A percentile compares a stretch with the other conserved stretches of the same genome.
Conservation (phyloP, 2,888 invertebrate genomes). For the Penaeus monodon region DNA sequence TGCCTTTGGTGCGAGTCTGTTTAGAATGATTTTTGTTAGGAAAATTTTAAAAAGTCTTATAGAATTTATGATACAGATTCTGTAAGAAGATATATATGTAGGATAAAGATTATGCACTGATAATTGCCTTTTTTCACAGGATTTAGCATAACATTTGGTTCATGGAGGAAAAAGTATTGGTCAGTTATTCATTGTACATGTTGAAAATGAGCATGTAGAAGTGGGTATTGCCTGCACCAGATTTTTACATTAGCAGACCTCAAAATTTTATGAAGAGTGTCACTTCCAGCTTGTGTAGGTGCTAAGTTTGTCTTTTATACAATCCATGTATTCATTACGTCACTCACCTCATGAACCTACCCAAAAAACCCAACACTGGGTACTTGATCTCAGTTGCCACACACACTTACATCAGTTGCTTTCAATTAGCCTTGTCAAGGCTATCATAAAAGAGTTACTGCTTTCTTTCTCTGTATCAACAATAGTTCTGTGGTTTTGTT, state of each 20-base stretch:
- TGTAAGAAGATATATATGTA: too few relatives aligned
- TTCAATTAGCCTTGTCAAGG: neutral
- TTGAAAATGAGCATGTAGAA: neutral
- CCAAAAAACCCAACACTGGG: conserved; percentile 36
- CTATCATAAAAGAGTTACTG: conserved; percentile 23
- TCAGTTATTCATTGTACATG: too few relatives aligned
- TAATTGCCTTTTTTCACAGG: too few relatives aligned
- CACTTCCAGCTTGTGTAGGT: conserved; percentile 33
- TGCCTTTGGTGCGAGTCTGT: too few relatives aligned
- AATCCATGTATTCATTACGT: conserved; percentile 24
- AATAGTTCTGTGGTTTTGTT: conserved; percentile 12
- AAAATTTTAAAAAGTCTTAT: too few relatives aligned
- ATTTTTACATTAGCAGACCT: conserved; percentile 8
- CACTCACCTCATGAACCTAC: conserved; percentile 22
- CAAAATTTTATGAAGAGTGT: conserved; percentile 28
- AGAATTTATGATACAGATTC: too few relatives aligned
- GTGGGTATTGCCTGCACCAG: neutral
- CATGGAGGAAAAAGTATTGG: too few relatives aligned
- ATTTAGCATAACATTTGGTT: too few relatives aligned
- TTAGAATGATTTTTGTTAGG: too few relatives aligned
- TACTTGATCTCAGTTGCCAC: conserved; percentile 51
- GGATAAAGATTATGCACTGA: too few relatives aligned
- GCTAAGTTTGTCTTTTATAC: conserved; percentile 31
- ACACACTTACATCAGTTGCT: conserved; percentile 7
- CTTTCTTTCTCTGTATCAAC: conserved; percentile 10